Evolutionary conservation across 2,888 invertebrate genomes (phyloP), one percentile per base, ranked within the genome.

Genomic region (Limnephilus marmoratus): DNA sequence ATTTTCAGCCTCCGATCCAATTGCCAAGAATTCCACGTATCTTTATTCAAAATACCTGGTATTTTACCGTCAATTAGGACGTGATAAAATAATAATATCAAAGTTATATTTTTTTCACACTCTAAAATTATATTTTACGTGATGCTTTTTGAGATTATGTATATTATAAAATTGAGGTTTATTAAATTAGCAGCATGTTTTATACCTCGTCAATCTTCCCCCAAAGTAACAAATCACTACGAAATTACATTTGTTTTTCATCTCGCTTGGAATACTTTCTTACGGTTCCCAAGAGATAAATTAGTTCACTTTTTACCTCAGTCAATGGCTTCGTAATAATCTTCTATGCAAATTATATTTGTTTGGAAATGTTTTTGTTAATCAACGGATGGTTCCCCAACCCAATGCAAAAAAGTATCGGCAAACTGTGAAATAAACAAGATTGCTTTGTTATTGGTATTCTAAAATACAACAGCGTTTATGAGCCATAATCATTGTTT

Each of bases 151-250:
- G 24, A 24, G 18, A 1, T 68, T 18, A 7, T 68, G 24, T 68
- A 5, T 15, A 7, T 18, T 68, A 68, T 68, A 68, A 68, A 68
- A 24, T 24, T 68, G 68, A n/a, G 68, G n/a, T 68, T 45, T 68
- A 7, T 68, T 68, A 68, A 68, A 68, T 68, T 68, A 68, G 68
- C 68, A 68, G 24, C 68, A n/a, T 68, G 68, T 82, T 82, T 82
- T 34, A 82, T 34, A 31, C 15, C 82, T 82, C 82, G 82, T 82
- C 82, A 82, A 82, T 82, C 82, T 82, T 34, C 82, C 5, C 3
- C 34, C 82, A 82, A 82, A 82, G 82, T 82, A 68, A 68, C 68
- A 68, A 68, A 68, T 68, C 68, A 68, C 68, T n/a, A 68, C 68
- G 7, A 68, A 68, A 68, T 68, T 68, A 68, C 68, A 68, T 68